These are phyloP conservation scores for Apostichopus japonicus DNA, from an alignment of 35 echinoderm and acorn worm genomes.

Conservation along the genomic window DNA sequence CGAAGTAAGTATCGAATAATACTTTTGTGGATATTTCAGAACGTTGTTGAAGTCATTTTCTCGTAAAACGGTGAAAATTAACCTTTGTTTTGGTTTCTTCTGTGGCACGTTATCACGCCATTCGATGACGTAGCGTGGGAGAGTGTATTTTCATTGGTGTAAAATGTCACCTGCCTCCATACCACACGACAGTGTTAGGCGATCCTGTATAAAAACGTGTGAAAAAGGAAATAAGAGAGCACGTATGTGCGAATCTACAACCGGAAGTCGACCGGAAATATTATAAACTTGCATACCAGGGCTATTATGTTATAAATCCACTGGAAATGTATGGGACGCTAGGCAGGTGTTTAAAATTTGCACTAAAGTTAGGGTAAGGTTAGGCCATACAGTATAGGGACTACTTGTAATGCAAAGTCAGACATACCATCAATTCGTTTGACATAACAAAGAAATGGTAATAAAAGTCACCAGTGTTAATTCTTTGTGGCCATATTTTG, in stretches of 20 bases:
- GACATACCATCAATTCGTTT: no score
- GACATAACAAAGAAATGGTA: no score
- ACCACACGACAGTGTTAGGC: constrained; percentile 20
- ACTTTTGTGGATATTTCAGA: background rate
- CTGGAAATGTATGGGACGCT: no score
- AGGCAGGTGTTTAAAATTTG: no score
- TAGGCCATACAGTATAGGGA: no score
- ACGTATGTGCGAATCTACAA: background rate
- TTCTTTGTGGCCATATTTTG: no score
- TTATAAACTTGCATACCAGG: background rate
- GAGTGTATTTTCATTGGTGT: constrained; percentile 42
- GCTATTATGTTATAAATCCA: background rate
- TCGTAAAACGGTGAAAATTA: constrained; percentile 20
- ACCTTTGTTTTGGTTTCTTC: constrained; percentile 32
- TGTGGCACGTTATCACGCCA: constrained; percentile 46
- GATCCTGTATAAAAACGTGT: background rate
- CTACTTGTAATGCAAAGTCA: no score
- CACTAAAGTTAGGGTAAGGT: no score
- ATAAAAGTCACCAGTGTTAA: no score
- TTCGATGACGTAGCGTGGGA: constrained; percentile 39
- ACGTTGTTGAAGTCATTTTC: background rate
- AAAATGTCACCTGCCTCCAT: constrained; percentile 37
- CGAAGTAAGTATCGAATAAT: constrained; percentile 2
- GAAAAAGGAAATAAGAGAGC: constrained; percentile 10
- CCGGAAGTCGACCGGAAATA: background rate